A percentile compares a stretch with the other conserved stretches of the same genome.
phyloP scores from a whole-genome alignment of 2,797 vertebrate genomes.

The Rhincodon typus region DNA sequence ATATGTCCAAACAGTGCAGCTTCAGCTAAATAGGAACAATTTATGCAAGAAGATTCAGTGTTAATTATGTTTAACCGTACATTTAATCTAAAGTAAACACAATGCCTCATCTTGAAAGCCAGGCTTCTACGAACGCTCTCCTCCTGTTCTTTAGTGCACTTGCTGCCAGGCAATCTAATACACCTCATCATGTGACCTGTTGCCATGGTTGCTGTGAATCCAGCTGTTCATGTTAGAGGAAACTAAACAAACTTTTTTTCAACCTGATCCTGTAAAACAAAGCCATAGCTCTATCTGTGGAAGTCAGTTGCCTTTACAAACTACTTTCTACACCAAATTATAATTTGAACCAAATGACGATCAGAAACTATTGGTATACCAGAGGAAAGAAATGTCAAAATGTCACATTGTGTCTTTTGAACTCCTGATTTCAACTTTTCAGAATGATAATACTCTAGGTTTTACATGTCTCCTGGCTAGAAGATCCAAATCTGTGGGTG shows the following conservation, averaged over 20 bases:
- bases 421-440: neutral
- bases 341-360: neutral
- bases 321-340: neutral
- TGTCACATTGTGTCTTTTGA: neutral
- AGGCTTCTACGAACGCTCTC: slow-evolving; percentile 56
- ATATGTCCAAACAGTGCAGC: slow-evolving; percentile 44
- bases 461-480: neutral
- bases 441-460: neutral
- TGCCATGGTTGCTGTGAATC: slow-evolving; percentile 87
- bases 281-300: slow-evolving; percentile 37
- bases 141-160: slow-evolving; percentile 64
- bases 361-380: neutral
- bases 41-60: slow-evolving; percentile 45
- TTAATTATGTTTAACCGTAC: slow-evolving; percentile 49
- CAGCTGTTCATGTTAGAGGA: slow-evolving; percentile 73
- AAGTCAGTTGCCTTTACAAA: neutral
- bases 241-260: slow-evolving; percentile 64
- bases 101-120: slow-evolving; percentile 62
- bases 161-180: slow-evolving; percentile 85
- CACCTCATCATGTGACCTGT: slow-evolving; percentile 93
- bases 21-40: slow-evolving; percentile 40
- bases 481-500: neutral
- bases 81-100: slow-evolving; percentile 56
- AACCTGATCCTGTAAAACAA: slow-evolving; percentile 38
- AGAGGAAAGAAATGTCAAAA: neutral